A percentile compares a stretch with the other conserved stretches of the same genome.
These are phyloP conservation scores for Acanthopleura granulata DNA, from an alignment of 2,888 invertebrate species.

Conservation along the genomic window DNA sequence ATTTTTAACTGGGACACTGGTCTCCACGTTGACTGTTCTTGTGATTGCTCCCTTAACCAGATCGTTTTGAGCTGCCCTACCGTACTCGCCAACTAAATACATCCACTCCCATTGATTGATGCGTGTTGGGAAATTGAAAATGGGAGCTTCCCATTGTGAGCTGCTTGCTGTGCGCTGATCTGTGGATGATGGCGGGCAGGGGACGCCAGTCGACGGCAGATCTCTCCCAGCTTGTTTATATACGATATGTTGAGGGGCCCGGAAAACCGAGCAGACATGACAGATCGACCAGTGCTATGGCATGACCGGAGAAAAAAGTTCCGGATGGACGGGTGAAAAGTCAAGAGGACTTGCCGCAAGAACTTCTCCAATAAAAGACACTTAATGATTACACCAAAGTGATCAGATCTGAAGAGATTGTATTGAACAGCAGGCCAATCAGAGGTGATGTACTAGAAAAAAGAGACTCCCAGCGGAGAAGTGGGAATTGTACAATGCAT, in stretches of 20 bases:
- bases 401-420: too few relatives aligned
- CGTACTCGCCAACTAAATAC: not conserved
- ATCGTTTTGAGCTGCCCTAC: slow-evolving; percentile 23
- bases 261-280: not conserved
- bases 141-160: not conserved
- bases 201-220: not conserved
- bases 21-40: slow-evolving; percentile 71
- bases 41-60: slow-evolving; percentile 70
- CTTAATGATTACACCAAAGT: too few relatives aligned
- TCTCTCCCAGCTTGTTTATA: not conserved
- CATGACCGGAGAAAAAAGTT: too few relatives aligned
- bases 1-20: slow-evolving; percentile 72
- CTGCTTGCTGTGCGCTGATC: not conserved
- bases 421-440: too few relatives aligned
- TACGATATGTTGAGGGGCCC: not conserved
- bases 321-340: too few relatives aligned
- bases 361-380: too few relatives aligned
- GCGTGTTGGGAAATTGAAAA: not conserved
- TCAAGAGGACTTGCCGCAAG: too few relatives aligned
- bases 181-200: not conserved
- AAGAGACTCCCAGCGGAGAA: too few relatives aligned
- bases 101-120: slow-evolving; percentile 2
- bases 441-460: too few relatives aligned
- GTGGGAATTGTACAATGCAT: too few relatives aligned
- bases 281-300: not conserved